phyloP scores from a whole-genome alignment of 2,797 vertebrate species.

The Ispidina lecontei region DNA sequence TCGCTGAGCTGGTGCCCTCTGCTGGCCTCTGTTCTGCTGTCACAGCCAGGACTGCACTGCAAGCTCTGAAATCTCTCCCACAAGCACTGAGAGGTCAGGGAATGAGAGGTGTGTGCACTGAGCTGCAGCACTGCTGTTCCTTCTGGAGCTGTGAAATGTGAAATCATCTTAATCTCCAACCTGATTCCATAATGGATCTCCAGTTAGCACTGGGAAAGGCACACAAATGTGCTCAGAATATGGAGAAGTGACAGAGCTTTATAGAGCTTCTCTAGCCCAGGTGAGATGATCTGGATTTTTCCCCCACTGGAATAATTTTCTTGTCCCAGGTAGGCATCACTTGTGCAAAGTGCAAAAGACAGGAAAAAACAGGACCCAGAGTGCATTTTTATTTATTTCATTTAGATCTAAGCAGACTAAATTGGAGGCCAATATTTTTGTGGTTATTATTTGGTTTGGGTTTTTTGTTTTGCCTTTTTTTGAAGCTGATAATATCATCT shows the following conservation, averaged over 20 bases:
- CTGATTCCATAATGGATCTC: rapidly evolving
- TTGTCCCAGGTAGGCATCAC: no score
- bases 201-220: rapidly evolving
- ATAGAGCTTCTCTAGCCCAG: not conserved
- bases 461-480: not conserved
- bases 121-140: not conserved
- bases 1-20: slow-evolving; percentile 50
- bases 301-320: not conserved
- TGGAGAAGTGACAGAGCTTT: not conserved
- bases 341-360: not conserved
- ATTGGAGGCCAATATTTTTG: not conserved
- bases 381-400: not conserved
- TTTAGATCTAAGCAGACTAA: not conserved
- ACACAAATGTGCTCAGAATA: not conserved
- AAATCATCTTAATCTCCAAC: not conserved
- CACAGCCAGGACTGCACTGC: rapidly evolving
- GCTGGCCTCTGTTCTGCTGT: not conserved
- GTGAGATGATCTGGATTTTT: not conserved
- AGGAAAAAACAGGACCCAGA: not conserved
- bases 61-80: not conserved
- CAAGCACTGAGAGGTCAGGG: rapidly evolving
- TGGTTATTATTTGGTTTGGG: not conserved
- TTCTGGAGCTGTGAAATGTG: not conserved
- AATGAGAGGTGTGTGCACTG: rapidly evolving
- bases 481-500: not conserved